Conservation (phyloP, 1,140 invertebrate species). For the Diorhabda elongata region DNA sequence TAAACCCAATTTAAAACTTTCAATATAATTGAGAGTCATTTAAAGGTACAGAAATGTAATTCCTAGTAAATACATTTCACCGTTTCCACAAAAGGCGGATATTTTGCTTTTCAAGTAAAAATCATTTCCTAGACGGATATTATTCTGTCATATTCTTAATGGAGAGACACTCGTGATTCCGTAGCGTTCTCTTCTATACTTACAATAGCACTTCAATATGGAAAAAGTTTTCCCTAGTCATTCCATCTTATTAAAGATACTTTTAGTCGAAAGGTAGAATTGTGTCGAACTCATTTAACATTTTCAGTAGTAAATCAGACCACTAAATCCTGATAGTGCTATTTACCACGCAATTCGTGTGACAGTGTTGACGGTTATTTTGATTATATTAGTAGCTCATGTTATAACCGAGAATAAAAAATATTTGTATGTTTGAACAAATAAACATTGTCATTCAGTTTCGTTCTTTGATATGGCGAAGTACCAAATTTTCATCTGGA, state of each 20-base stretch:
- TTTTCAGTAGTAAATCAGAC: slow-evolving; percentile 13
- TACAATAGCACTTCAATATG: no score
- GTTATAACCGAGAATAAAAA: no score
- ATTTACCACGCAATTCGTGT: background rate
- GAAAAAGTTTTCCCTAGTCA: slow-evolving; percentile 14
- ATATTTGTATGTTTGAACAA: no score
- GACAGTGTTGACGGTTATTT: background rate
- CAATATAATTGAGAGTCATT: background rate
- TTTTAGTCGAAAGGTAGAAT: slow-evolving; percentile 12
- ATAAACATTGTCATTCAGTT: no score
- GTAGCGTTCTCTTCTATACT: slow-evolving; percentile 1
- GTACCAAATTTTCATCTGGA: no score
- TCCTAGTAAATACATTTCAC: background rate
- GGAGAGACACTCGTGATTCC: slow-evolving; percentile 5
- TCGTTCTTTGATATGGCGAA: no score
- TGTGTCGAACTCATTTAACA: slow-evolving; percentile 19
- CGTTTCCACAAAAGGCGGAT: background rate
- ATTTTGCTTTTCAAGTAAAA: slow-evolving; percentile 5
- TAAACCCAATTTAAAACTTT: background rate
- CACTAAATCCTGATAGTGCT: background rate
- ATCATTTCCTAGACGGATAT: slow-evolving; percentile 10
- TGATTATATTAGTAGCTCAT: background rate
- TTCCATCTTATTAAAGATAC: slow-evolving; percentile 5
- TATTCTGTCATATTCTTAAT: slow-evolving; percentile 4
- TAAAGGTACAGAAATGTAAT: background rate